Base-by-base conservation (phyloP, 2,113 vertebrate genomes). In the Addax nasomaculatus region DNA sequence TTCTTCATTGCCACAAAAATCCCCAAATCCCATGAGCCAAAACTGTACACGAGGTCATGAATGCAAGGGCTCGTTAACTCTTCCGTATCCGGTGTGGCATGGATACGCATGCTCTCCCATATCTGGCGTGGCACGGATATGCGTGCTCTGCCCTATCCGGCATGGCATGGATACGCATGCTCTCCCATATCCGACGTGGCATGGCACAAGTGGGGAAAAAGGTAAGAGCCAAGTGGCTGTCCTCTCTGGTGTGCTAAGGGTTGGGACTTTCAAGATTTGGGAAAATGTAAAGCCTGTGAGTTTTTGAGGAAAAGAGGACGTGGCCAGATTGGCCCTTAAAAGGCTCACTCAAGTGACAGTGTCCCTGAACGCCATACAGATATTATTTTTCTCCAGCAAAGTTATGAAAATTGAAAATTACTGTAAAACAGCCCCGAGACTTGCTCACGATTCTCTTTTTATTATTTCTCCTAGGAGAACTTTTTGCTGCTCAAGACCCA, bases 121-220 rank as follows among this genome's bases (percentile, higher is more conserved):
- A 2, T 60, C 57, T 2, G 0, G 5, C 0, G 0, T 0, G 49
- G 12, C 47, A 60, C 0, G 47, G 62, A 30, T 15, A 30, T 0
- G 6, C 2, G 6, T 30, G 58, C 5, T n/a, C 12, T 62, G 0
- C 45, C 17, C 2, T 13, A 14, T 60, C 58, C 27, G 0, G 2
- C 5, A 1, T 29, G 58, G 27, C 58, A 5, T 29, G 58, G 27
- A 60, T 30, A 7, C 0, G 58, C 2, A 13, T 62, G 58, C 13
- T 62, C 60, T 33, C 29, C 60, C 60, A 1, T 7, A 7, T 62
- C 60, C 2, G 0, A 2, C 0, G 1, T 0, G n/a, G 21, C 39
- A n/a, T 0, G 43, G 36, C 36, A 39, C 21, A 73, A 73, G 36
- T 14, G 23, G 12, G 36, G 36, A 14, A 6, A 73, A 39, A 2